Base-by-base conservation (phyloP, 2,113 vertebrate species). In the Manacus vitellinus region DNA sequence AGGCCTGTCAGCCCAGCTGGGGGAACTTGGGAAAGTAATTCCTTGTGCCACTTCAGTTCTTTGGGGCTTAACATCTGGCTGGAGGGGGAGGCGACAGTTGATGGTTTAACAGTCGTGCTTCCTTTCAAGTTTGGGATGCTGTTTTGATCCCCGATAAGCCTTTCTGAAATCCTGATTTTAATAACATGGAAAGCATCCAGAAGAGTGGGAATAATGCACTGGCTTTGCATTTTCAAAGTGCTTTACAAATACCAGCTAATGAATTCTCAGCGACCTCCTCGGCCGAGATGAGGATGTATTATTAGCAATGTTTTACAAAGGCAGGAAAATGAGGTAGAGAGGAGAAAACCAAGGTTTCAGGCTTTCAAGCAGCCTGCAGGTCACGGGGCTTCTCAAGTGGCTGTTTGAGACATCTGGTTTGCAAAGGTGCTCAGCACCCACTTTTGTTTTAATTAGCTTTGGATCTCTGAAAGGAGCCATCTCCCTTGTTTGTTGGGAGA, bases 21-120 rank as follows among this genome's bases (percentile, higher is more conserved):
- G 97, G 95, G 81, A 94, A 95, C 95, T 96, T 90, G 93, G 92
- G 94, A 94, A 96, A 94, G 89, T 72, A 92, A 92, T 95, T 93
- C 92, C 96, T 84, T 97, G 94, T 93, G 94, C 96, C 93, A 96
- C 94, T 94, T 81, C 92, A 84, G 76, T 76, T 95, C 97, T 96
- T 88, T 91, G 74, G 92, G 94, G 96, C 86, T 97, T 97, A 97
- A 97, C 97, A 97, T 97, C 97, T 97, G 97, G 97, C 94, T 81
- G 79, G 55, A 91, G 91, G 71, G 89, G 91, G 86, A 87, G 94
- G 91, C 25, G 24, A 73, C 94, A 33, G 78, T 90, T 94, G 96
- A 88, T 95, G 95, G 95, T 96, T 97, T 97, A 97, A 97, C 95
- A 96, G 62, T 89, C 84, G 15, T 91, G 94, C 85, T 94, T 39